Evolutionary conservation across 2,113 vertebrate genomes (phyloP), one percentile per base, ranked within the genome.

Genomic region (Papio anubis): DNA sequence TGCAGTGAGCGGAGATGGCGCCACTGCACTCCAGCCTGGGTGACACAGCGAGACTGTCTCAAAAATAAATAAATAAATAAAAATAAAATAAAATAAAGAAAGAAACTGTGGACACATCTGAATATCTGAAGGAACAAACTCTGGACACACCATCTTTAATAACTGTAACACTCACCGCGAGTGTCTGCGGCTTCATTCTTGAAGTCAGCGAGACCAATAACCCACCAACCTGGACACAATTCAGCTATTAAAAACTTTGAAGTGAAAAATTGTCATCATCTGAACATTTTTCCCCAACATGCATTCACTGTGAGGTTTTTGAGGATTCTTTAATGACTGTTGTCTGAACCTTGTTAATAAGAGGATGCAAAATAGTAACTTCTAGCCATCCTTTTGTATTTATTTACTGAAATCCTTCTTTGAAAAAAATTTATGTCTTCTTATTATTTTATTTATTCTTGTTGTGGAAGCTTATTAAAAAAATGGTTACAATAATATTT

Each of bases 1-100:
- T 13, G 48, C 48, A 48, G 48, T 48, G 48, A 48, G 48, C 0
- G 0, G 11, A 48, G 48, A 48, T 48, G 0, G 2, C 2, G 2
- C 12, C 48, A 13, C 48, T 48, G 48, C 12, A 48, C 11, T 48
- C 48, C 48, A 48, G 48, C 11, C 48, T 48, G 48, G 48, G 48
- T 2, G 2, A 48, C 48, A 48, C 2, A 48, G 48, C 2, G 0
- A 48, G 48, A 48, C 48, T 48, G 12, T 3, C 12, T 48, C 48
- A 48, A 48, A 48, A 48, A 13, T 12, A 48, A 48, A 43, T 43
- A 48, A 48, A 45, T 45, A 45, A 45, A 43, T 43, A 45, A 45
- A 45, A 45, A 45, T 45, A 45, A 45, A 45, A 45, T 45, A 9
- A 3, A 13, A 3, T 3, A 50, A 50, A 3, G 48, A 13, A 50